A percentile compares a stretch with the other conserved stretches of the same genome.
phyloP scores from a whole-genome alignment of 2,888 invertebrate genomes.

The Apantesis nais region DNA sequence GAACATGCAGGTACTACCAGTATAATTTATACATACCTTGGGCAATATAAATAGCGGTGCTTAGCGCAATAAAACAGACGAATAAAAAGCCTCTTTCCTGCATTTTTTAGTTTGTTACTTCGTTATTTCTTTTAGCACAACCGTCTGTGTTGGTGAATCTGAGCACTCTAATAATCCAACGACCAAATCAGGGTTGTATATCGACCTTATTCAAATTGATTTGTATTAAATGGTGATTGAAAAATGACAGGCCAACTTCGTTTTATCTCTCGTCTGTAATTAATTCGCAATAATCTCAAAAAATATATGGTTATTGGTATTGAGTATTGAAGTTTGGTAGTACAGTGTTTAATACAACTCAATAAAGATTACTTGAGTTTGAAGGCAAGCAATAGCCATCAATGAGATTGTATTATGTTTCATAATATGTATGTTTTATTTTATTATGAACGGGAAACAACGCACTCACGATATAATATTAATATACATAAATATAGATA shows the following conservation, averaged over 20 bases:
- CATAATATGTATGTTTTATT: too few species aligned
- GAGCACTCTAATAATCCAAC: conserved; percentile 46
- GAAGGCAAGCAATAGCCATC: too few species aligned
- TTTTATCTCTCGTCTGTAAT: background rate
- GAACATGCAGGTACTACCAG: background rate
- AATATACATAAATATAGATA: too few species aligned
- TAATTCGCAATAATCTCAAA: background rate
- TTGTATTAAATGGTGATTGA: conserved; percentile 14
- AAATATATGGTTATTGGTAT: too few species aligned
- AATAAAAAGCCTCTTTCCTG: conserved; percentile 45
- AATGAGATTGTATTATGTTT: too few species aligned
- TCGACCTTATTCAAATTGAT: conserved; percentile 65
- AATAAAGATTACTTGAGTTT: too few species aligned
- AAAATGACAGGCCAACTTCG: conserved; percentile 4
- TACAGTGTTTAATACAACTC: too few species aligned
- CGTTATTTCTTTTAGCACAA: conserved; percentile 33
- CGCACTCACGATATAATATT: too few species aligned
- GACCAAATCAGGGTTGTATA: conserved; percentile 47
- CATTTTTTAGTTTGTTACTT: conserved; percentile 5
- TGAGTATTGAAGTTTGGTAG: background rate
- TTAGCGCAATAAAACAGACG: conserved; percentile 51
- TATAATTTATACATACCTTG: conserved; percentile 60
- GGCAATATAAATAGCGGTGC: conserved; percentile 61
- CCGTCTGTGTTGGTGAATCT: conserved; percentile 36
- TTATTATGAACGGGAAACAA: too few species aligned